phyloP scores from a whole-genome alignment of 2,888 invertebrate species.

The Nymphalis c-album region DNA sequence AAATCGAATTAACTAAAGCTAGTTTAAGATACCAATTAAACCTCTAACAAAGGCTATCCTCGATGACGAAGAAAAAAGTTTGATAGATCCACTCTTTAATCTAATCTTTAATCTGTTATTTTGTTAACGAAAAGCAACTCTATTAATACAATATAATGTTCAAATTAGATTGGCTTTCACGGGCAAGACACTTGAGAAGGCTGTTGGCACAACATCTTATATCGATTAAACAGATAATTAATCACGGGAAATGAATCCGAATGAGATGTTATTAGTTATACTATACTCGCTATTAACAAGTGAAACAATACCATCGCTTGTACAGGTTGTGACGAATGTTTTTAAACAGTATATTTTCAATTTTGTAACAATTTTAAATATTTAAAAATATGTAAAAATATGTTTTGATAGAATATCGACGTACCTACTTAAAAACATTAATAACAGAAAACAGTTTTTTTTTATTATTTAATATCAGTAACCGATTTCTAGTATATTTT shows the following conservation, averaged over 20 bases:
- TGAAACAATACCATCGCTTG: slow-evolving; percentile 65
- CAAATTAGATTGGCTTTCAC: slow-evolving; percentile 36
- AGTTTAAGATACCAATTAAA: slow-evolving; percentile 81
- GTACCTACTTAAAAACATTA: no score
- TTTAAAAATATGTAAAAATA: no score
- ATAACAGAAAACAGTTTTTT: no score
- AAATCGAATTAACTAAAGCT: slow-evolving; percentile 78
- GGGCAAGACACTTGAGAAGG: slow-evolving; percentile 64
- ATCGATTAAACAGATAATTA: slow-evolving; percentile 82
- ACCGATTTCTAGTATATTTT: no score
- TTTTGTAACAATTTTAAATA: no score
- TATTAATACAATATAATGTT: slow-evolving; percentile 38
- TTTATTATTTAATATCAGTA: no score
- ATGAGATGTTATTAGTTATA: slow-evolving; percentile 82
- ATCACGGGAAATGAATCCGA: slow-evolving; percentile 81
- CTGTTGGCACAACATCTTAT: slow-evolving; percentile 82
- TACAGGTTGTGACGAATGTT: slow-evolving; percentile 33
- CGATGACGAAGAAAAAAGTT: slow-evolving; percentile 73
- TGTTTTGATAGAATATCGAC: no score
- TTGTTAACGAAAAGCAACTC: slow-evolving; percentile 42
- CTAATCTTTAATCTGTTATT: slow-evolving; percentile 65
- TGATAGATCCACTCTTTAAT: slow-evolving; percentile 81
- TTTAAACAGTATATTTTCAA: not conserved
- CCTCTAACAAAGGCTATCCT: slow-evolving; percentile 78
- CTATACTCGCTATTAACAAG: slow-evolving; percentile 79